phyloP scores from a whole-genome alignment of 2,797 vertebrate species.

The Trematocara caparti region DNA sequence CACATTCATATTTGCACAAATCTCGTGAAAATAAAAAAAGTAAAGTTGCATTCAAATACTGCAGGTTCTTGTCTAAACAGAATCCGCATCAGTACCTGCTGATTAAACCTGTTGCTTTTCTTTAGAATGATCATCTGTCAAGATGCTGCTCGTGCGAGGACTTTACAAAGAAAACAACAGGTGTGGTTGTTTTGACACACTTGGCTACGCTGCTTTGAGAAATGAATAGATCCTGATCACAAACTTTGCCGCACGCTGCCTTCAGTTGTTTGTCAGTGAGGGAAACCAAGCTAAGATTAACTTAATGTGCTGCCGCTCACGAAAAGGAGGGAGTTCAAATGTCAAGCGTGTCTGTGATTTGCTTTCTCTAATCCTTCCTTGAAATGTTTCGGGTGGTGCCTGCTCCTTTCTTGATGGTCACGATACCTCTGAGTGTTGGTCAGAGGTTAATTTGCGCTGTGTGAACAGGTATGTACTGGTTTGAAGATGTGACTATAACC shows the following conservation, averaged over 20 bases:
- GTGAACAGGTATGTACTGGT: neutral
- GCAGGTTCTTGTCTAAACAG: neutral
- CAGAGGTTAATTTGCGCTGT: neutral
- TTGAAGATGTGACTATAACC: neutral
- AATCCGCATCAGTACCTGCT: neutral
- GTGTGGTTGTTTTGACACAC: neutral
- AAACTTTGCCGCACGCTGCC: neutral
- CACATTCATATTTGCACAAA: neutral
- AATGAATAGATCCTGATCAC: neutral
- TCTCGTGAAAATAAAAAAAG: neutral
- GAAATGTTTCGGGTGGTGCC: neutral
- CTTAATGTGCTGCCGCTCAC: neutral
- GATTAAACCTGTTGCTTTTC: neutral
- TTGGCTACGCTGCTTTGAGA: neutral
- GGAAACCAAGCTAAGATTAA: neutral
- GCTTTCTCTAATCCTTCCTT: neutral
- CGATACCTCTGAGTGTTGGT: slow-evolving; percentile 5
- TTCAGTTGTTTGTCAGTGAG: neutral
- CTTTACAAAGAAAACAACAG: neutral
- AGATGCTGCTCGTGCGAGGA: neutral
- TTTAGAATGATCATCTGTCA: neutral
- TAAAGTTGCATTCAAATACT: neutral
- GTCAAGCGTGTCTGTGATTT: neutral
- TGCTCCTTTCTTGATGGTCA: slow-evolving; percentile 6
- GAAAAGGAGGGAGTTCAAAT: neutral